phyloP scores from a whole-genome alignment of 1,140 invertebrate genomes.

The Drosophila pseudoananassae region DNA sequence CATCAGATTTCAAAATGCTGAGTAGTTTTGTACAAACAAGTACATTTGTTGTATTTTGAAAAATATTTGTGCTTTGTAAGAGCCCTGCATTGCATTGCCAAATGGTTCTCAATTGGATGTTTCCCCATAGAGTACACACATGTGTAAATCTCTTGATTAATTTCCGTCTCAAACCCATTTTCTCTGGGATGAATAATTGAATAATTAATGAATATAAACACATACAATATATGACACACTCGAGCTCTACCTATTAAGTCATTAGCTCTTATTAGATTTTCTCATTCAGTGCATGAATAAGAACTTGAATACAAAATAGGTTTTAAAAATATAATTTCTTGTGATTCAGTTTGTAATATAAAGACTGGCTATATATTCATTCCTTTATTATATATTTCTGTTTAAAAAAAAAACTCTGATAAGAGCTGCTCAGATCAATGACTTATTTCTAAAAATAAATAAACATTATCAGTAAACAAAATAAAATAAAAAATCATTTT shows the following conservation, averaged over 20 bases:
- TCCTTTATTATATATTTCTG: no score
- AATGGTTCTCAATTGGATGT: background rate
- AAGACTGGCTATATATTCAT: no score
- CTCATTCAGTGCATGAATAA: slow-evolving; percentile 18
- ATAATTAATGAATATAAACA: slow-evolving; percentile 26
- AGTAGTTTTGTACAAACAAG: slow-evolving; percentile 3
- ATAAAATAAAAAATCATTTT: no score
- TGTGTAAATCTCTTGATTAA: slow-evolving; percentile 29
- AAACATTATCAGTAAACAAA: no score
- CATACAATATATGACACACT: background rate
- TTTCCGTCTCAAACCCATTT: slow-evolving; percentile 19
- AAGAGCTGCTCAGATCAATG: background rate
- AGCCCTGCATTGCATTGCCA: background rate
- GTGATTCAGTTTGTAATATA: no score
- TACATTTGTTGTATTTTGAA: slow-evolving; percentile 5
- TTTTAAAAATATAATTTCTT: no score
- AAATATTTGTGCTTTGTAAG: background rate
- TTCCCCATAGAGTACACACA: slow-evolving; percentile 5
- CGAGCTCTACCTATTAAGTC: slow-evolving; percentile 24
- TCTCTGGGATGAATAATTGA: slow-evolving; percentile 36
- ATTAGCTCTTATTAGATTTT: slow-evolving; percentile 45
- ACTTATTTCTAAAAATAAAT: no score
- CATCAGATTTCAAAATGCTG: slow-evolving; percentile 7
- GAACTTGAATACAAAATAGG: background rate
- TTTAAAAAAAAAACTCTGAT: background rate